Base-by-base conservation (phyloP, 2,797 vertebrate genomes). In the Diplodus sargus region DNA sequence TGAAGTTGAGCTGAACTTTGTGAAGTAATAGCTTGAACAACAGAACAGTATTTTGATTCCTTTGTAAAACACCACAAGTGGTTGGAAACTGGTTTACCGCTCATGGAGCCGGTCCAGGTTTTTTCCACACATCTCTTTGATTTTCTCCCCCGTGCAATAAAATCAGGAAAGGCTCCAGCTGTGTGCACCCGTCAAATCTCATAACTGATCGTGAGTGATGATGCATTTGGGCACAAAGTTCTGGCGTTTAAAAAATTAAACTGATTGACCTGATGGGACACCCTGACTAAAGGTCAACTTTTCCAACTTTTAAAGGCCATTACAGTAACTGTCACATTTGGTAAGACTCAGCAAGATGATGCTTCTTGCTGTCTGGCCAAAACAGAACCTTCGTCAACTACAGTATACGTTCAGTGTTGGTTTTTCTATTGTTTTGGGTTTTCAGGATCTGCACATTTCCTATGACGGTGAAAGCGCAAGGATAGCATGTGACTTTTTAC, bases 221-320 rank as follows among this genome's bases (percentile, higher is more conserved):
- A 89, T 76, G 72, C 76, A 18, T 58, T 83, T 75, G 71, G 81
- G 56, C 84, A 81, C 66, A 67, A 57, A 78, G 85, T 82, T 86
- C 69, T 66, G 64, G 56, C 70, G 79, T 81, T 85, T 80, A 76
- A 82, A 82, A 85, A 83, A 87, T 83, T 43, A 57, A 85, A 78
- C 74, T 79, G 83, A 90, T 85, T 84, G 87, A 90, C 85, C 89
- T 83, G 81, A 89, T 86, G 85, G 61, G 70, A 56, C 58, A 73
- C 67, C 3, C 16, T 78, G 81, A 87, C 76, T 85, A 90, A 88
- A 92, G 89, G 85, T 90, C 91, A 90, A 22, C 85, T 70, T 65
- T 86, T 28, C 65, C 34, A 81, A 77, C 78, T 88, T 86, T 80
- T 82, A 90, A 90, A 91, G 79, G 89, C 79, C 82, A 81, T 45